These are phyloP conservation scores for Ptychadena robeensis DNA, from an alignment of 2,797 vertebrate genomes.

Conservation along the genomic window DNA sequence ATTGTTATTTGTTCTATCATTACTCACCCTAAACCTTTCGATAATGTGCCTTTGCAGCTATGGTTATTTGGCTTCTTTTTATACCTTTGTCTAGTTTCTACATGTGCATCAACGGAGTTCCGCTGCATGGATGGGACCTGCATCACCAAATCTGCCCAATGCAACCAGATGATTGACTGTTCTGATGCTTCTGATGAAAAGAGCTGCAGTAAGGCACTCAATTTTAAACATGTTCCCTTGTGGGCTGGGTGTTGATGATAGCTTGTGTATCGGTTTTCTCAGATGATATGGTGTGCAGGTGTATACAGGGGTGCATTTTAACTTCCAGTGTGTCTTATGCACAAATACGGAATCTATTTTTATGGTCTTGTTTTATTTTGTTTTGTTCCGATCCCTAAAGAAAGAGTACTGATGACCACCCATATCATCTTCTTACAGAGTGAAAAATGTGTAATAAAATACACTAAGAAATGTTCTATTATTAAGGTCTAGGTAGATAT, in stretches of 20 bases:
- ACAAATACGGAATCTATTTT: too few relatives aligned
- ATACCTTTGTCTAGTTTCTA: constrained; percentile 68
- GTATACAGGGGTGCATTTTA: too few relatives aligned
- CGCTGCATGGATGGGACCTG: constrained; percentile 88
- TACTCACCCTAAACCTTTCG: too few relatives aligned
- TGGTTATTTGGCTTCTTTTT: not conserved
- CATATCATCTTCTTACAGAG: too few relatives aligned
- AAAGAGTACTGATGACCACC: too few relatives aligned
- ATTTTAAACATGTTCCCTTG: constrained; percentile 9
- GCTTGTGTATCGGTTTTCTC: not conserved
- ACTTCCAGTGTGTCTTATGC: too few relatives aligned
- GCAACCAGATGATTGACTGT: constrained; percentile 94
- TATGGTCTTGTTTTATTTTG: too few relatives aligned
- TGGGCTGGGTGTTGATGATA: not conserved
- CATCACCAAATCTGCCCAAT: constrained; percentile 87
- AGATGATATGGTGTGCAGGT: not conserved
- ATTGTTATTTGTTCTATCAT: too few relatives aligned
- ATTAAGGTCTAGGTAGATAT: too few relatives aligned
- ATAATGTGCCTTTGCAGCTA: not conserved
- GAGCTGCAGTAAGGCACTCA: constrained; percentile 85
- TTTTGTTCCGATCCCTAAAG: too few relatives aligned
- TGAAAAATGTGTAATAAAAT: too few relatives aligned
- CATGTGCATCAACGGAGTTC: constrained; percentile 86
- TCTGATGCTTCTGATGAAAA: constrained; percentile 93
- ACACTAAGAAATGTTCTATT: too few relatives aligned